Evolutionary conservation across 2,888 invertebrate genomes (phyloP).

Genomic region (Brachycybe producta): DNA sequence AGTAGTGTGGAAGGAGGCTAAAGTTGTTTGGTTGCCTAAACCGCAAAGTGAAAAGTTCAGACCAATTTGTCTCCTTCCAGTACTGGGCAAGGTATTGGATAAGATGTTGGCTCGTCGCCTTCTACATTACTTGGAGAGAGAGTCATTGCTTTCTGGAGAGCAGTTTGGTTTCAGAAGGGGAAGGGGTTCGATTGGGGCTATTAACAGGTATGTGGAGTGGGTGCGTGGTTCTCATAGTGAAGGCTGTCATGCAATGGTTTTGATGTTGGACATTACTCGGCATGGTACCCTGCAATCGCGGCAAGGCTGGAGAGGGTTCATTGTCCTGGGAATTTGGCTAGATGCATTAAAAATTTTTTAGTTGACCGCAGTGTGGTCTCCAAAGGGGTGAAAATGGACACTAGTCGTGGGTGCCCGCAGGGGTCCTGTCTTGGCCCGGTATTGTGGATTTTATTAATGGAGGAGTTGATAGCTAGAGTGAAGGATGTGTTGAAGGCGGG

Average conservation of each 20-base stretch:
- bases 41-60: not conserved
- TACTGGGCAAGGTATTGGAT: slow-evolving; percentile 1
- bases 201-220: not conserved
- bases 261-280: no score
- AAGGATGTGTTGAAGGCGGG: no score
- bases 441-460: no score
- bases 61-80: not conserved
- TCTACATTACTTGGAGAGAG: not conserved
- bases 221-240: not conserved
- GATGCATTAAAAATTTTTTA: not conserved
- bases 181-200: not conserved
- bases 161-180: not conserved
- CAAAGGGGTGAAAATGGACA: not conserved
- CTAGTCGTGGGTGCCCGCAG: no score
- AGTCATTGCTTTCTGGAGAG: not conserved
- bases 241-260: not conserved
- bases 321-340: not conserved
- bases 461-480: no score
- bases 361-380: not conserved
- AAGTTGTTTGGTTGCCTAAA: not conserved
- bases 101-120: not conserved
- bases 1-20: not conserved
- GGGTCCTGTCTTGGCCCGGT: no score
- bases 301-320: not conserved
- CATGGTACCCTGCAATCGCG: not conserved